These are phyloP conservation scores for Tachina lurida DNA, from an alignment of 2,888 invertebrate species.

Conservation along the genomic window DNA sequence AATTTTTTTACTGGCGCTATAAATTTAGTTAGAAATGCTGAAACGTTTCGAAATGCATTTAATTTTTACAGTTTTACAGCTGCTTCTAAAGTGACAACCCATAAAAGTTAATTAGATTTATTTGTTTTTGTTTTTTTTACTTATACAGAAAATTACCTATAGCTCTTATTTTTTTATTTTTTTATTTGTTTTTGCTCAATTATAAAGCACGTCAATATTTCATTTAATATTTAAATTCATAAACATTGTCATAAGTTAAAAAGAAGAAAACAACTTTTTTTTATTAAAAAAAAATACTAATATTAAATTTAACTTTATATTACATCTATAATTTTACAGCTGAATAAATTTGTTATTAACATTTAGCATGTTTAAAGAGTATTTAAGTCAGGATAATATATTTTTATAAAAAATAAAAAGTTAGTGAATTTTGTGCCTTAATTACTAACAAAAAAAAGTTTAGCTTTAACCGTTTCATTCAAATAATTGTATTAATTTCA, in stretches of 20 bases:
- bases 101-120: not conserved
- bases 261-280: constrained; percentile 5
- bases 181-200: not conserved
- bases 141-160: not conserved
- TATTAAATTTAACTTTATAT: constrained; percentile 26
- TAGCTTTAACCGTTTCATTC: no score
- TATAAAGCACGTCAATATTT: constrained; percentile 2
- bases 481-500: no score
- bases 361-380: not conserved
- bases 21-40: no score
- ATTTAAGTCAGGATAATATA: not conserved
- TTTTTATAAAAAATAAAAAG: no score
- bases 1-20: no score
- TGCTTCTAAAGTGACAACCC: no score
- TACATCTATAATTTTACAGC: constrained; percentile 25
- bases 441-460: no score
- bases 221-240: not conserved
- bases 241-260: not conserved
- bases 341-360: constrained; percentile 20
- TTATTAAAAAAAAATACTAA: not conserved
- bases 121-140: not conserved
- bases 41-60: no score
- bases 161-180: not conserved
- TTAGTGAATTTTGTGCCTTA: no score
- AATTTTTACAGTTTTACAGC: no score